Evolutionary conservation across 2,113 vertebrate genomes (phyloP), one percentile per base, ranked within the genome.

Genomic region (Anthoscopus minutus): DNA sequence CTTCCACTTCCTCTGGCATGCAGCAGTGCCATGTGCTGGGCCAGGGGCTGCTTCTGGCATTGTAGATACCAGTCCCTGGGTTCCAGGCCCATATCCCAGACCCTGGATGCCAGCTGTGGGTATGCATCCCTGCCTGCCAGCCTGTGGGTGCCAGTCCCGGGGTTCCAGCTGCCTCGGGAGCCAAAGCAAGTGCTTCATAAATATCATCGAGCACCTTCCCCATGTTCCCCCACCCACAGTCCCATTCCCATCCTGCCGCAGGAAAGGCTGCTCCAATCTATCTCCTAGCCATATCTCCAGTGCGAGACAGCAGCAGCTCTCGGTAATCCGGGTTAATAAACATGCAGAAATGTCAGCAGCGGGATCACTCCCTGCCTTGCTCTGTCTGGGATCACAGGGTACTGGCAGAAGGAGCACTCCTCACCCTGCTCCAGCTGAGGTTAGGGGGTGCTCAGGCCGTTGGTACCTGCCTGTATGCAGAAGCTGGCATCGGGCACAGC

Each of bases 271-370:
- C 65, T 73, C 20, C 53, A 50, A 33, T 48, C 74, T 92, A 95
- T 92, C 92, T 93, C 53, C 18, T 19, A 1, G 3, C 74, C 58
- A 15, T 82, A 94, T 95, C 96, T 93, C 40, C 61, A 45, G 94
- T 28, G 88, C 15, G n/a, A 96, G 95, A 94, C 94, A 5, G 58
- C 88, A 9, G 45, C 72, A 33, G 56, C 53, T 87, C 61, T 24
- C 8, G 1, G 40, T 92, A 89, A 94, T 91, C 83, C 17, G 10
- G 37, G 93, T 85, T 85, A 96, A 96, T 95, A 81, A 92, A 93
- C 91, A 96, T 30, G 50, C 37, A 69, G 44, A 10, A 3, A 27
- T 10, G 50, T 40, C 21, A 33, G 67, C 58, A 48, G 69, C 1
- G 1, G 40, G 30, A 40, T 79, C 24, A 47, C 56, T 38, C 38